phyloP scores from a whole-genome alignment of 2,797 vertebrate species.

The Channa striata region DNA sequence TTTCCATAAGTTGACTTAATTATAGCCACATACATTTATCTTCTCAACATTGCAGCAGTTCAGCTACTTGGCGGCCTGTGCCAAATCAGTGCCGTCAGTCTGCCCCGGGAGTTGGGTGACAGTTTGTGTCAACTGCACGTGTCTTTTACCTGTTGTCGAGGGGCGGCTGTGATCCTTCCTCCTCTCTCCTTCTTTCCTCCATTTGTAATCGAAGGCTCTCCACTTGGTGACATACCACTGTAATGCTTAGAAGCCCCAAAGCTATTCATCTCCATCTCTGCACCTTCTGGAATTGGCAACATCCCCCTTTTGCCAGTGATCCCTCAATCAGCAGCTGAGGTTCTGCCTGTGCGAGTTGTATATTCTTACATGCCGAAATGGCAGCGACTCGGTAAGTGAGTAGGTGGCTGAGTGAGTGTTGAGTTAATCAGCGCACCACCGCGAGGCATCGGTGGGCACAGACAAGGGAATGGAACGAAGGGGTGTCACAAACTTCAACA shows the following conservation, averaged over 20 bases:
- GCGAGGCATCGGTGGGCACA: too few species aligned
- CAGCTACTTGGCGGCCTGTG: conserved; percentile 19
- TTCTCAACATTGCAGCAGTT: conserved; percentile 40
- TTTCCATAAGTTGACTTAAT: conserved; percentile 38
- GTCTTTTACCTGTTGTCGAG: conserved; percentile 57
- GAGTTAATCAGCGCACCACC: conserved; percentile 54
- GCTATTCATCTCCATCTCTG: conserved; percentile 67
- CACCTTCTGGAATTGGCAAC: conserved; percentile 66
- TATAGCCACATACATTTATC: conserved; percentile 29
- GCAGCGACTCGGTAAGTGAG: conserved; percentile 39
- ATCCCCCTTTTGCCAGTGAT: conserved; percentile 49
- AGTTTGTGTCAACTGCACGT: conserved; percentile 57
- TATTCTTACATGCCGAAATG: conserved; percentile 68
- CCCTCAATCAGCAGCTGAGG: conserved; percentile 68
- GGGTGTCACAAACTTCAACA: conserved; percentile 17
- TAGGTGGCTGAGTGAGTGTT: conserved; percentile 58
- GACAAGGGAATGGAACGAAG: too few species aligned
- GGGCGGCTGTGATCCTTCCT: conserved; percentile 16
- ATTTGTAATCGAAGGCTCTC: conserved; percentile 19
- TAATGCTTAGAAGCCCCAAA: conserved; percentile 43
- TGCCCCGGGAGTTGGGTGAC: conserved; percentile 59
- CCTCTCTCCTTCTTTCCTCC: conserved; percentile 6
- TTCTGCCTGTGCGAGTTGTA: conserved; percentile 49
- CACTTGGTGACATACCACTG: conserved; percentile 21
- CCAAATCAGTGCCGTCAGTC: conserved; percentile 35